Base-by-base conservation (phyloP, 2,113 vertebrate species). In the Hystrix brachyura region DNA sequence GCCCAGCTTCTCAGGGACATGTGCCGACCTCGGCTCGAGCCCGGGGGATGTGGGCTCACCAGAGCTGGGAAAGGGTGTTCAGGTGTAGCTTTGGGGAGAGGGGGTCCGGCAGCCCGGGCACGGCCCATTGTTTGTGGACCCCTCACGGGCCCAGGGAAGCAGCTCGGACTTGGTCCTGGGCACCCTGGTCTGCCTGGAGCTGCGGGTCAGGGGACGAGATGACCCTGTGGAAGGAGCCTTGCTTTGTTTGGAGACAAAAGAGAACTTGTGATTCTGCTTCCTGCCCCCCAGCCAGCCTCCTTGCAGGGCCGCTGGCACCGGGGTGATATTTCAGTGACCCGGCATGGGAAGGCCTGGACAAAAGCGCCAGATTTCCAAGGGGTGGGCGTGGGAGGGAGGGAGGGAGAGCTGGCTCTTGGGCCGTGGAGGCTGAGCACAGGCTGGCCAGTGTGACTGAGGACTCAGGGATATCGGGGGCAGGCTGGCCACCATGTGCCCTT, bases 191-290 rank as follows among this genome's bases (percentile, higher is more conserved):
- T n/a, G 4, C 79, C 55, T 38, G 43, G 55, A 81, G 85, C 59
- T 21, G 53, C 46, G 62, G 51, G 91, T 78, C 25, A 17, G 74
- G 46, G 74, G 5, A 48, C 4, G 74, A 48, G 46, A 51, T 32
- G 74, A 6, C 74, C 46, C 46, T 27, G 2, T 78, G 74, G 25
- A 51, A 7, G 74, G 46, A 78, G 27, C 74, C 48, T 4, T n/a
- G 1, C 3, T 87, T 53, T 97, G 89, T 96, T 94, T 95, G 55
- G 93, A 97, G 87, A 97, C 78, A 88, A 97, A 97, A 93, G 89
- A 93, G 67, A 60, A 13, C 55, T 87, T 90, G 96, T 87, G 34
- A 25, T 17, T 55, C 74, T 57, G 59, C 72, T 59, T 11, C 38
- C 46, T 3, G 53, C 74, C 74, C 55, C n/a, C 29, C 55, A 15